Base-by-base conservation (phyloP, 2,113 vertebrate genomes). In the Panthera leo region DNA sequence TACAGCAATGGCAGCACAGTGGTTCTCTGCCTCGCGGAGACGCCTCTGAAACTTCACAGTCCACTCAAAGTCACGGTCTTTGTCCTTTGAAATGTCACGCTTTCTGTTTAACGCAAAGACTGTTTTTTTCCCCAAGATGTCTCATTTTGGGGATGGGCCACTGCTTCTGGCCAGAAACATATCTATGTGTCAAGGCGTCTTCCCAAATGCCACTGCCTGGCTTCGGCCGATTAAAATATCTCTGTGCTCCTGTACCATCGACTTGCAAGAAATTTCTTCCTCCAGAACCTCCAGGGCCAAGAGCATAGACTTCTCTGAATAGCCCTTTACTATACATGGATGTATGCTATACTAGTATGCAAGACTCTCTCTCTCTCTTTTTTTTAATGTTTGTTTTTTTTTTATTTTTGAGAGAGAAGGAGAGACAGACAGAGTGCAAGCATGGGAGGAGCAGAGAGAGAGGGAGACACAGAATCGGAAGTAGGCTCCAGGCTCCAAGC, bases 1-100 rank as follows among this genome's bases (percentile, higher is more conserved):
- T 14, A 45, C 25, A 23, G 39, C 23, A 51, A 83, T 13, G 58
- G 6, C n/a, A 42, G 5, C 13, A 3, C 1, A 0, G 53, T 2
- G 53, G 65, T 4, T 19, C 18, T 21, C 34, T 27, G 5, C 14
- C 82, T 53, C 27, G 21, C 4, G 8, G 27, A 65, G 67, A 51
- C 5, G 27, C 51, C 36, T 61, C 51, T 29, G 18, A 27, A 36
- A 34, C 14, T 25, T 14, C 14, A 1, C 5, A 14, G 12, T 48
- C 36, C 19, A 58, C 31, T n/a, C 2, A 5, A 65, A 14, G 25
- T 55, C 14, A 0, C 9, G 9, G 9, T 14, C 21, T 63, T 31
- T 79, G n/a, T 36, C 25, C 25, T 75, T 76, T 34, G 23, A 25
- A 34, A 68, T 61, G 88, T 27, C 39, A 36, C 3, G 29, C 48